phyloP scores from a whole-genome alignment of 2,888 invertebrate species.

The Coelinius sp. region DNA sequence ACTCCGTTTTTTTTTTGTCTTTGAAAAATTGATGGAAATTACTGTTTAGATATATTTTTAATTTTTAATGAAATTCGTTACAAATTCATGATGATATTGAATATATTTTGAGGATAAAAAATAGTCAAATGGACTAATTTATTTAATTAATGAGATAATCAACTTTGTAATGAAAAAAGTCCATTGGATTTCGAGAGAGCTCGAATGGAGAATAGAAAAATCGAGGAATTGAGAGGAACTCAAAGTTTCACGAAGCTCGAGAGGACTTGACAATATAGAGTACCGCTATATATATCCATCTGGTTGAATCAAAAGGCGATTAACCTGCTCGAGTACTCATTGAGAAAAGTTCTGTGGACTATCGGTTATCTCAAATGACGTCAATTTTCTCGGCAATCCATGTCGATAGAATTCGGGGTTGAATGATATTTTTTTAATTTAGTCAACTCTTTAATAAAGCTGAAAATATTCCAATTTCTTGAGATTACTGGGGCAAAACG shows the following conservation, averaged over 20 bases:
- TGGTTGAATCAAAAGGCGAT: constrained; percentile 21
- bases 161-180: no score
- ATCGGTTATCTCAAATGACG: constrained; percentile 21
- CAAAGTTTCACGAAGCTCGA: background rate
- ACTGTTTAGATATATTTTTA: no score
- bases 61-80: no score
- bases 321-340: constrained; percentile 22
- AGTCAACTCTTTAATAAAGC: no score
- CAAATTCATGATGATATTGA: no score
- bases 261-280: background rate
- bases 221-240: background rate
- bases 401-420: background rate
- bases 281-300: constrained; percentile 12
- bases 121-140: no score
- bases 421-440: no score
- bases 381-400: background rate
- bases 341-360: constrained; percentile 17
- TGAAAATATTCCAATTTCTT: no score
- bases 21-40: background rate
- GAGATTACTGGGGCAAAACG: no score
- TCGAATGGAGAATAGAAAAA: background rate
- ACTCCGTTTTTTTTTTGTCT: background rate
- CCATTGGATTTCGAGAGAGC: no score
- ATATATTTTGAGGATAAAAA: no score
- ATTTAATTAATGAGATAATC: no score